These are phyloP conservation scores for Liopterus haemorrhoidalis DNA, from an alignment of 2,888 invertebrate genomes.

Conservation along the genomic window DNA sequence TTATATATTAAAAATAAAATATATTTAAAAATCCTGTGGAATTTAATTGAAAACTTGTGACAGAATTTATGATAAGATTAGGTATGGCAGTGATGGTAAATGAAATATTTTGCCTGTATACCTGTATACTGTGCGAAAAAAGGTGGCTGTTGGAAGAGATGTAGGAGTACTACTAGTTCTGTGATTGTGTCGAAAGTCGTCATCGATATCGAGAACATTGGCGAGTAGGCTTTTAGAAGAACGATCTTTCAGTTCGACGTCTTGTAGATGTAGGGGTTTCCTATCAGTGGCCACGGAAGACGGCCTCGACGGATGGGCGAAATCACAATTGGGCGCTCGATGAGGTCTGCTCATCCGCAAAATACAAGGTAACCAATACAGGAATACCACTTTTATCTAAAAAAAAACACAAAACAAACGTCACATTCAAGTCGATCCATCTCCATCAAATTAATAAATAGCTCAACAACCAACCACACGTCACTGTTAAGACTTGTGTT, in stretches of 20 bases:
- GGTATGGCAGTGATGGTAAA: no score
- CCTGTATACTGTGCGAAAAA: conserved; percentile 73
- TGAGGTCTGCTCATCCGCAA: conserved; percentile 83
- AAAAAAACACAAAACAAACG: conserved; percentile 35
- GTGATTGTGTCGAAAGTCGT: conserved; percentile 83
- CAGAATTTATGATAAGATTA: no score
- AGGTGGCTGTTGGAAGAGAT: conserved; percentile 54
- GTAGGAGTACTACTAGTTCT: conserved; percentile 56
- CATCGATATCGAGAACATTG: conserved; percentile 95
- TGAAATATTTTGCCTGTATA: conserved; percentile 38
- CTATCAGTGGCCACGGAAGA: conserved; percentile 44
- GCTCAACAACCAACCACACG: no score
- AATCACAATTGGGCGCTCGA: conserved; percentile 33
- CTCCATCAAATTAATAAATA: no score
- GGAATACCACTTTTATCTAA: conserved; percentile 84
- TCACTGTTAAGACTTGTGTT: no score
- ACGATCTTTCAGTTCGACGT: conserved; percentile 49
- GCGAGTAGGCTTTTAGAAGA: conserved; percentile 93
- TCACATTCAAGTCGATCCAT: no score
- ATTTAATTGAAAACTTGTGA: no score
- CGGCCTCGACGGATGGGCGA: conserved; percentile 54
- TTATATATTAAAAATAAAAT: no score
- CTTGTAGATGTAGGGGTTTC: conserved; percentile 42
- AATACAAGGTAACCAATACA: conserved; percentile 96
- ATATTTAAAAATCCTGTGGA: no score